A percentile compares a stretch with the other conserved stretches of the same genome.
These are phyloP conservation scores for Ascidia mentula DNA, from an alignment of 23 tunicate species.

Conservation along the genomic window DNA sequence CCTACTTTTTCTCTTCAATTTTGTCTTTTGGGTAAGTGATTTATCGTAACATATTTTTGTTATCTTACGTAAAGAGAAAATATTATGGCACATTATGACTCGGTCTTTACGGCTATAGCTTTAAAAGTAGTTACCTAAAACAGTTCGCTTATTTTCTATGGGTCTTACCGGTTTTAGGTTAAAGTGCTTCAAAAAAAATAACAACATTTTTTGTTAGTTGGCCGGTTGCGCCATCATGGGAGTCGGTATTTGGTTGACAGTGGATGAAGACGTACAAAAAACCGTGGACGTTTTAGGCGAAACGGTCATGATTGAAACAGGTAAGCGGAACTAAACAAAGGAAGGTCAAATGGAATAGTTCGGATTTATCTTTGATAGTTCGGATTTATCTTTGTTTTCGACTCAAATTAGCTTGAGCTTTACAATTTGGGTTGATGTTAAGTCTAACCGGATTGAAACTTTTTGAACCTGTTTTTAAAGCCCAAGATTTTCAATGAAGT, in stretches of 20 bases:
- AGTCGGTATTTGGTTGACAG: slow-evolving; percentile 60
- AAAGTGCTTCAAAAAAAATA: not conserved
- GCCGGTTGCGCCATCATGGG: slow-evolving; percentile 48
- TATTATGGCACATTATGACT: not conserved
- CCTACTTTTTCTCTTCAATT: slow-evolving; percentile 58
- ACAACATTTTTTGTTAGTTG: slow-evolving; percentile 20
- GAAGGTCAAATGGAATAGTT: not conserved
- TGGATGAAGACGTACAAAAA: slow-evolving; percentile 13
- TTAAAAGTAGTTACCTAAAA: too few species aligned
- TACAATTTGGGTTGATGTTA: too few species aligned
- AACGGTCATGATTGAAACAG: not conserved
- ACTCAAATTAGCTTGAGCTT: too few species aligned
- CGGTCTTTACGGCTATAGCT: too few species aligned
- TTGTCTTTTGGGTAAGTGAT: slow-evolving; percentile 56
- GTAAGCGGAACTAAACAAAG: not conserved
- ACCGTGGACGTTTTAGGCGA: slow-evolving; percentile 13
- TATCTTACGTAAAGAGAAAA: not conserved
- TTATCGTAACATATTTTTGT: not conserved
- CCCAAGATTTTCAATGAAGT: too few species aligned
- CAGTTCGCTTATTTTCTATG: too few species aligned
- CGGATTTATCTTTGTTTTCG: too few species aligned
- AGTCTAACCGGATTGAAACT: too few species aligned
- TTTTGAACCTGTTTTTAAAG: too few species aligned
- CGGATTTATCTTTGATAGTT: too few species aligned
- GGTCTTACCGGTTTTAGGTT: not conserved